Base-by-base conservation (phyloP, 2,797 vertebrate species). In the Pampus argenteus region DNA sequence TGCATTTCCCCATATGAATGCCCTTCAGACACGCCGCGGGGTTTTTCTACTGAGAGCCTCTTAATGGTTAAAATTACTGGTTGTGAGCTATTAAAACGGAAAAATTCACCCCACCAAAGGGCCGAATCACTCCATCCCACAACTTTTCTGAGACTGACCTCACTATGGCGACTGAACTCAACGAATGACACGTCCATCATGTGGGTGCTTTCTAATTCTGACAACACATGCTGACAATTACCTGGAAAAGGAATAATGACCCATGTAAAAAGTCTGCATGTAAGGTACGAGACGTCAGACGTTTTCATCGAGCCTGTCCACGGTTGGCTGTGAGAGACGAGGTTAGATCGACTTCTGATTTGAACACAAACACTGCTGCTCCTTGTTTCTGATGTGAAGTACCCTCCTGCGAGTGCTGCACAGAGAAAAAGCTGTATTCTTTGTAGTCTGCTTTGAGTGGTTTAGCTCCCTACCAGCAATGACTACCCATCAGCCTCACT, bases 1-100 rank as follows among this genome's bases (percentile, higher is more conserved):
- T 51, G 44, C 11, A 40, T 57, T 71, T 10, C 42, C 48, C 47
- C 22, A 31, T 58, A 59, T 4, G 63, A 73, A 63, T 56, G 71
- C 72, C 80, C 70, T 78, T 90, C 74, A 79, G 71, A 69, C 0
- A 2, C 72, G 63, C 68, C 50, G 1, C 44, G 2, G 64, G 81
- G 56, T 73, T 78, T 42, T 50, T 75, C 60, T 62, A 59, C 62
- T 66, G 60, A 85, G 61, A 86, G 74, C 47, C 47, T n/a, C 47
- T 74, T 80, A 77, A 81, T 85, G 66, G 67, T 78, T 68, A 40
- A 81, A 84, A 86, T 79, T 28, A 85, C 75, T 76, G 72, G 26
- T 68, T 78, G 55, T 28, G 66, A 81, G 83, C 68, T n/a, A 81
- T 81, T 61, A 86, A 79, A 74, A 42, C 0, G 61, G 1, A 23